phyloP scores from a whole-genome alignment of 2,113 vertebrate genomes.

The Vimba vimba region DNA sequence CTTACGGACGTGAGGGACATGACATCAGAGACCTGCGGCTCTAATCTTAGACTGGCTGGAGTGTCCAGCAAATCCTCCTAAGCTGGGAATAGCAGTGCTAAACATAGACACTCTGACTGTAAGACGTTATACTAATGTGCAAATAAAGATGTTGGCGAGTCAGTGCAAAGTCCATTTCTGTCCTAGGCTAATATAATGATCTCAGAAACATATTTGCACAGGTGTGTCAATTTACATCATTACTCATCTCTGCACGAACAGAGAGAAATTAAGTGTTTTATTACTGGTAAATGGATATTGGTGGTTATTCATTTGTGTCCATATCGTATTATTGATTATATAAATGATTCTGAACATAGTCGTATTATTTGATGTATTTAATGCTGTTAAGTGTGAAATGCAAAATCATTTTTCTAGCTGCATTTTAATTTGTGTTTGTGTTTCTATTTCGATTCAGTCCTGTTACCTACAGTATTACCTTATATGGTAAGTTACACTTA shows the following conservation, averaged over 20 bases:
- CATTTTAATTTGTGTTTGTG: too few relatives aligned
- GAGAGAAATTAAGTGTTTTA: neutral
- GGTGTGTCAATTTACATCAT: neutral
- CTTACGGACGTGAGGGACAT: neutral
- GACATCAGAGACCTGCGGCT: neutral
- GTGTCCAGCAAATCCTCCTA: constrained; percentile 11
- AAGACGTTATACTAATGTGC: constrained; percentile 1
- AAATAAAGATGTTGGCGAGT: constrained; percentile 14
- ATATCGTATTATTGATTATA: neutral
- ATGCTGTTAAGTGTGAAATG: too few relatives aligned
- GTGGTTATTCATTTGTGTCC: neutral
- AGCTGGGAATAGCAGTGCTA: constrained; percentile 24
- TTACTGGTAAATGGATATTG: neutral
- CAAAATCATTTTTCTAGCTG: too few relatives aligned
- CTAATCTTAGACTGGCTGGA: constrained; percentile 16
- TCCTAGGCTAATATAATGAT: neutral
- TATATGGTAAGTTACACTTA: too few relatives aligned
- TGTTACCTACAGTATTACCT: too few relatives aligned
- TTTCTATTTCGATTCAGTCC: too few relatives aligned
- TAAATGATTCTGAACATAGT: too few relatives aligned
- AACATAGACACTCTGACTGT: constrained; percentile 3
- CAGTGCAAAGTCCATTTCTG: neutral
- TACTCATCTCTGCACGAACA: neutral
- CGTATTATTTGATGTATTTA: too few relatives aligned
- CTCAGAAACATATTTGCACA: constrained; percentile 6